Evolutionary conservation across 2,113 vertebrate species (phyloP).

Genomic region (Scomber colias): DNA sequence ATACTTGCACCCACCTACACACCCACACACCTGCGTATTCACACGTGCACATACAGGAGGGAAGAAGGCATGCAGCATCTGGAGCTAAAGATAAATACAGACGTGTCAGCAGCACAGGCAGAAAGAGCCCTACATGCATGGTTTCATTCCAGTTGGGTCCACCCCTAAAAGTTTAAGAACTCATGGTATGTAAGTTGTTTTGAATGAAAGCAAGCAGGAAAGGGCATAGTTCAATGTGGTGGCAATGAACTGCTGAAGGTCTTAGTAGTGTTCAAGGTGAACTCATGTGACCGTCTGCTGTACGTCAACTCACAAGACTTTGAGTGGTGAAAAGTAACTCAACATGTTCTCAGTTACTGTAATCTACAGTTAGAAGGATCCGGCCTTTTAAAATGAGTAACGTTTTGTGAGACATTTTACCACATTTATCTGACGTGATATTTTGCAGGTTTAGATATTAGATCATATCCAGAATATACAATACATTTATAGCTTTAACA

Average conservation of each 20-base stretch:
- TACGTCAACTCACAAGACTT: not conserved
- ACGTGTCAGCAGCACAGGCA: not conserved
- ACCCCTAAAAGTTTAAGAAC: slow-evolving; percentile 12
- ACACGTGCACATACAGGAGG: not conserved
- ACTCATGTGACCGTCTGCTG: not conserved
- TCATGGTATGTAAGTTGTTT: slow-evolving; percentile 33
- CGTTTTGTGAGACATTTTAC: no score
- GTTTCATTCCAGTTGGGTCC: slow-evolving; percentile 3
- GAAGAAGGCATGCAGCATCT: not conserved
- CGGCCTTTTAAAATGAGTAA: not conserved
- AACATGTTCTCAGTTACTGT: not conserved
- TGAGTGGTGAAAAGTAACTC: not conserved
- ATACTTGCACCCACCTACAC: not conserved
- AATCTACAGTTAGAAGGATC: not conserved
- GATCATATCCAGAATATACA: not conserved
- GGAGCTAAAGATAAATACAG: slow-evolving; percentile 21
- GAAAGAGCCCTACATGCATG: not conserved
- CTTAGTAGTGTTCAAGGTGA: slow-evolving; percentile 1
- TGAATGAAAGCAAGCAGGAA: slow-evolving; percentile 27
- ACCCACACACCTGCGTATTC: not conserved
- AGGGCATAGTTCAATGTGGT: slow-evolving; percentile 1
- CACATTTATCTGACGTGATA: not conserved
- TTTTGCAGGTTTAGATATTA: not conserved
- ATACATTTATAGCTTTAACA: not conserved
- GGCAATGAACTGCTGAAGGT: slow-evolving; percentile 6